Conservation (phyloP, 2,888 invertebrate species). For the Lasioglossum pauxillum region DNA sequence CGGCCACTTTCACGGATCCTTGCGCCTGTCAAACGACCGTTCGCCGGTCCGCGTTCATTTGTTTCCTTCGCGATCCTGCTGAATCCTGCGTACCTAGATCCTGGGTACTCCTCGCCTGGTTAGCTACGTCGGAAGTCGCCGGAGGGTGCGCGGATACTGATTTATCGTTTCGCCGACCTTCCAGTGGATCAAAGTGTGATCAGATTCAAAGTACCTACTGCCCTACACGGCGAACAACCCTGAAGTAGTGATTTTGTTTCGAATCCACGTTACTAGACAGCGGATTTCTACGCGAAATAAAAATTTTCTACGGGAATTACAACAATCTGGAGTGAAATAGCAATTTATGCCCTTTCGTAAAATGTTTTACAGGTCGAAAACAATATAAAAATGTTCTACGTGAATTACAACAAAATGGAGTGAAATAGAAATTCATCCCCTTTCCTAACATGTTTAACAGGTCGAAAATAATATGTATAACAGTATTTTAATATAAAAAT, state of each 20-base stretch:
- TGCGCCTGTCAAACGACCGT: constrained; percentile 63
- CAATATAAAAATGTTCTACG: too few species aligned
- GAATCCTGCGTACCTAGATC: not conserved
- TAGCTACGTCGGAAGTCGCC: not conserved
- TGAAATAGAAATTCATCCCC: too few species aligned
- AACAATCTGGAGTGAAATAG: too few species aligned
- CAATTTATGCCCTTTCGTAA: too few species aligned
- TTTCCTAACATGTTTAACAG: too few species aligned
- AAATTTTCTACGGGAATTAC: too few species aligned
- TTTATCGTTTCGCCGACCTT: not conserved
- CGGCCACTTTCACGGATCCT: constrained; percentile 73
- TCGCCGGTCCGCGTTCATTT: constrained; percentile 36
- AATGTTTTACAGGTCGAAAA: too few species aligned
- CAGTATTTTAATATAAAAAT: too few species aligned
- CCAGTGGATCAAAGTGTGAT: not conserved
- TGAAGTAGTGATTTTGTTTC: not conserved
- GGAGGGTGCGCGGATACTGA: not conserved
- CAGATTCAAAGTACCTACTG: not conserved
- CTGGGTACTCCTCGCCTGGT: not conserved
- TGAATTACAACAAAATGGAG: too few species aligned
- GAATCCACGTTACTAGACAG: not conserved
- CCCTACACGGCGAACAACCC: not conserved
- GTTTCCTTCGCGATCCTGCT: constrained; percentile 34
- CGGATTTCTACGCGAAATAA: too few species aligned
- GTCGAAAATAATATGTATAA: too few species aligned